Evolutionary conservation across 1,140 invertebrate species (phyloP).

Genomic region (Leptopilina clavipes): DNA sequence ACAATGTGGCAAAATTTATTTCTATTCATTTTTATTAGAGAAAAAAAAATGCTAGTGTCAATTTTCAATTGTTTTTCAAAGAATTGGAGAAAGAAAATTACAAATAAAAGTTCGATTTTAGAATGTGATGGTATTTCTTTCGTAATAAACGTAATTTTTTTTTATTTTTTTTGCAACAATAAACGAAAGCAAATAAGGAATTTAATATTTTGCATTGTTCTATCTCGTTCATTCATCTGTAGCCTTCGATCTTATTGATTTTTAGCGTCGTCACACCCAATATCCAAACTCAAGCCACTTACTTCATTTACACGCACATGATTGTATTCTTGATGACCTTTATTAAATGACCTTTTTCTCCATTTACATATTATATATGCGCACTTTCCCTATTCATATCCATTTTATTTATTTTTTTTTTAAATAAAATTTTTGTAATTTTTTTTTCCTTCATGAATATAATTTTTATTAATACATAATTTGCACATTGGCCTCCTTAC

Average conservation of each 20-base stretch:
- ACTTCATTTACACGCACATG: conserved; percentile 27
- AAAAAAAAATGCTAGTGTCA: too few species aligned
- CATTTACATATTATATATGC: conserved; percentile 2
- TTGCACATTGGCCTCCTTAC: too few species aligned
- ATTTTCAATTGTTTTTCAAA: too few species aligned
- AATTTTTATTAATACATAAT: too few species aligned
- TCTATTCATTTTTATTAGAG: too few species aligned
- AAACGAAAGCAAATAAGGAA: not conserved
- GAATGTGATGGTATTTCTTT: not conserved
- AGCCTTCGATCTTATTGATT: conserved; percentile 53
- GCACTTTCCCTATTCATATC: not conserved
- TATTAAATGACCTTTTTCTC: not conserved
- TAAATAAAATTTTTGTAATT: too few species aligned
- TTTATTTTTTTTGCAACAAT: not conserved
- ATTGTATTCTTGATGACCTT: conserved; percentile 23
- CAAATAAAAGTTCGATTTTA: not conserved
- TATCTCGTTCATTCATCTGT: conserved; percentile 17
- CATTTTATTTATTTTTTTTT: too few species aligned
- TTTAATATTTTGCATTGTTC: conserved; percentile 9
- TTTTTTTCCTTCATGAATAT: too few species aligned
- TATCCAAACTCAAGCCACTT: conserved; percentile 28
- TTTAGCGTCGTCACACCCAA: conserved; percentile 47
- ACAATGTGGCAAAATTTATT: too few species aligned
- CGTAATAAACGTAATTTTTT: not conserved
- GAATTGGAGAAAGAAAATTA: too few species aligned